Conservation (phyloP, 2,113 vertebrate genomes). For the Pithys albifrons region DNA sequence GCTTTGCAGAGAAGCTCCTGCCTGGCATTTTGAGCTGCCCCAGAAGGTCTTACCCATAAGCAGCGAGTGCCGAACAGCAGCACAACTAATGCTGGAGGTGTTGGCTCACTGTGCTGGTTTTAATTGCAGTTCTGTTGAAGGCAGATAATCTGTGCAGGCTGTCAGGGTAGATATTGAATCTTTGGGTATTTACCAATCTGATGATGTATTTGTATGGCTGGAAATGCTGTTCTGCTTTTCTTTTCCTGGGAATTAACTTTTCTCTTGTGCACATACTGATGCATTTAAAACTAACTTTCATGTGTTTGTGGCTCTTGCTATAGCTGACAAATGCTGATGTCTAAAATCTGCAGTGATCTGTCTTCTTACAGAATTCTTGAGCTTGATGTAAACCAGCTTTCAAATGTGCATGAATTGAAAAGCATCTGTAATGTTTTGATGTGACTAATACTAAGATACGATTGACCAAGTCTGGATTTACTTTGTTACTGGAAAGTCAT, state of each 20-base stretch:
- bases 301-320: slow-evolving; percentile 16
- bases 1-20: slow-evolving; percentile 54
- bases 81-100: slow-evolving; percentile 18
- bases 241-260: slow-evolving; percentile 11
- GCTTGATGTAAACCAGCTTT: slow-evolving; percentile 27
- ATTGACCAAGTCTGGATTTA: neutral
- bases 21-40: slow-evolving; percentile 34
- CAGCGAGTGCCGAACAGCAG: slow-evolving; percentile 51
- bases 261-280: neutral
- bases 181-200: neutral
- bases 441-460: neutral
- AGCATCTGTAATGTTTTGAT: slow-evolving; percentile 16
- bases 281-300: slow-evolving; percentile 18
- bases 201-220: neutral
- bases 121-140: slow-evolving; percentile 33
- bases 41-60: slow-evolving; percentile 47
- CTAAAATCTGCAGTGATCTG: neutral
- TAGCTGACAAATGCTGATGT: neutral
- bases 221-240: neutral
- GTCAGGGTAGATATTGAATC: neutral
- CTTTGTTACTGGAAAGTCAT: neutral
- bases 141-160: slow-evolving; percentile 1
- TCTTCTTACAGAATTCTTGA: neutral
- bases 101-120: slow-evolving; percentile 43
- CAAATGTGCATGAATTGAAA: slow-evolving; percentile 6